Evolutionary conservation across 2,113 vertebrate genomes (phyloP).

Genomic region (Gymnogyps californianus): DNA sequence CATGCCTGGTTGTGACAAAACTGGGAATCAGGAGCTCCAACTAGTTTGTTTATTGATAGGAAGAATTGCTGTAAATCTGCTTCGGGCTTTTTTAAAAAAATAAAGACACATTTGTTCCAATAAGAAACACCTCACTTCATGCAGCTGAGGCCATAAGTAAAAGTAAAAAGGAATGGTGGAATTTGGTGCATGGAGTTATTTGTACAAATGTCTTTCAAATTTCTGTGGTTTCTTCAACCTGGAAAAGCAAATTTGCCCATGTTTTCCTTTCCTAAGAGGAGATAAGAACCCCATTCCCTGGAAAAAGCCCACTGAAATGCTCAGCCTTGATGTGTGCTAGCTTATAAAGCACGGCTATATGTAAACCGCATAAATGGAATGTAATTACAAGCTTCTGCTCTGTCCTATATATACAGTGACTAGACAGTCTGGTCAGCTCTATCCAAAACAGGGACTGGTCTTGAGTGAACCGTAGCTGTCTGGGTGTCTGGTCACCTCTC

Average conservation of each 20-base stretch:
- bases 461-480: background rate
- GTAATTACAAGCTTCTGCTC: conserved; percentile 42
- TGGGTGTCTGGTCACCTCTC: conserved; percentile 12
- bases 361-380: conserved; percentile 30
- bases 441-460: background rate
- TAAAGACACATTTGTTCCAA: conserved; percentile 39
- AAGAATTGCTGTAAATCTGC: conserved; percentile 20
- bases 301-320: conserved; percentile 21
- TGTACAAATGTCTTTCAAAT: conserved; percentile 49
- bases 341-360: background rate
- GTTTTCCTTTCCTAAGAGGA: conserved; percentile 65
- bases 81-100: background rate
- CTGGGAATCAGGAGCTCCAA: background rate
- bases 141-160: background rate
- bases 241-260: conserved; percentile 63
- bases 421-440: conserved; percentile 36
- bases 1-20: background rate
- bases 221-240: conserved; percentile 63
- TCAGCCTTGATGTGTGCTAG: conserved; percentile 35
- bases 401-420: conserved; percentile 28
- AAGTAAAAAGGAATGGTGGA: background rate
- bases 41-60: background rate
- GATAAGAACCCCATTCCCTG: conserved; percentile 56
- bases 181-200: conserved; percentile 28
- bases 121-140: background rate